Evolutionary conservation across 53 echinoderm and acorn worm genomes (phyloP), one percentile per base, ranked within the genome.

Genomic region (Astropecten irregularis): DNA sequence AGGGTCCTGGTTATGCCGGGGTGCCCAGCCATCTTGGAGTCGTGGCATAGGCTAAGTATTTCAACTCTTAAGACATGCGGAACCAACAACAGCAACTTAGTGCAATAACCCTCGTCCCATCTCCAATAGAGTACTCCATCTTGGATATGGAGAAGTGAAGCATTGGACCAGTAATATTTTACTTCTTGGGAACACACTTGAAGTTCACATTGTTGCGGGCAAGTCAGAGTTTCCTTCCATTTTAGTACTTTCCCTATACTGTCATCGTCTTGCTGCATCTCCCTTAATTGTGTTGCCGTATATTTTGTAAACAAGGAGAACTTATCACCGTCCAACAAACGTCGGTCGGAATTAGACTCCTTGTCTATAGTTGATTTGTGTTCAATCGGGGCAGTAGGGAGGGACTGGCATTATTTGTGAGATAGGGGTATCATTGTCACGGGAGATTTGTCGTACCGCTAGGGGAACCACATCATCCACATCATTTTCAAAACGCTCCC

Each of bases 11-110:
- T 76, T 4, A n/a, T n/a, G n/a, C n/a, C n/a, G n/a, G n/a, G n/a
- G n/a, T n/a, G n/a, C n/a, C n/a, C n/a, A n/a, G n/a, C 42, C 38
- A 76, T 27, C 36, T 76, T 76, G 15, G 76, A 56, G 40, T 59
- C 59, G 27, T 76, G 76, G n/a, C 16, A 47, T 3, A 76, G 42
- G 8, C 4, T 58, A 28, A 76, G 16, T 23, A 57, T 9, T 26
- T 76, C 76, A 25, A 15, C 23, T 42, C 20, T 57, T 4, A 76
- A 3, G 8, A 2, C 25, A 0, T 19, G 0, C 5, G 47, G 70
- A 4, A 69, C 37, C 13, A 69, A 4, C 4, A 69, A 8, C 2
- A 69, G 29, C 27, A 14, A 69, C 70, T 28, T 69, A 5, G 19
- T 6, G 0, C 39, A 28, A 28, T 10, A 4, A 14, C 8, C n/a